These are phyloP conservation scores for Gallinago stenura DNA, from an alignment of 2,797 vertebrate species.

Conservation along the genomic window DNA sequence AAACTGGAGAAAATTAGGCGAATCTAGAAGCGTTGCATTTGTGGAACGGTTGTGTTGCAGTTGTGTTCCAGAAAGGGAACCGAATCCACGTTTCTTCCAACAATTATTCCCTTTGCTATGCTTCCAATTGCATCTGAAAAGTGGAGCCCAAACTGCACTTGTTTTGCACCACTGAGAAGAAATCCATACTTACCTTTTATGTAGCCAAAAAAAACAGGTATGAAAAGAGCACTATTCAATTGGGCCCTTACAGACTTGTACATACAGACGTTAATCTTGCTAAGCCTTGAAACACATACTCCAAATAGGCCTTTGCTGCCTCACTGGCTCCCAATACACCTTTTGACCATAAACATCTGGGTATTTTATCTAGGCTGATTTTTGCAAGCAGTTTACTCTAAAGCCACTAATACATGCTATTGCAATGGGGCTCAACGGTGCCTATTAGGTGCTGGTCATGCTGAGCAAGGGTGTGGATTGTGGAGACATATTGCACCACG, in stretches of 20 bases:
- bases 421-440: conserved; percentile 2
- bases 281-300: neutral
- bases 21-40: rapidly evolving
- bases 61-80: neutral
- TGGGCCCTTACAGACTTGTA: neutral
- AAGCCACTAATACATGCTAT: conserved; percentile 22
- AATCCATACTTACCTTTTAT: neutral
- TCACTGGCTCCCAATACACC: conserved; percentile 55
- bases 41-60: neutral
- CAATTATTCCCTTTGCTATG: neutral
- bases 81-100: neutral
- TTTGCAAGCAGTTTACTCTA: conserved; percentile 48
- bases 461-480: neutral
- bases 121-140: neutral
- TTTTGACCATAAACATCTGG: conserved; percentile 63
- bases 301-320: conserved; percentile 50
- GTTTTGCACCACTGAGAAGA: neutral
- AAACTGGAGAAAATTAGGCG: neutral
- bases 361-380: conserved; percentile 59
- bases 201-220: neutral
- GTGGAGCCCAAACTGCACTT: neutral
- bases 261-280: neutral
- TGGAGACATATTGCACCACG: neutral
- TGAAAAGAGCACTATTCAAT: neutral
- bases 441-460: conserved; percentile 28